Evolutionary conservation across 92 coral and sea anemone species (phyloP), one percentile per base, ranked within the genome.

Genomic region (Palythoa grandiflora): DNA sequence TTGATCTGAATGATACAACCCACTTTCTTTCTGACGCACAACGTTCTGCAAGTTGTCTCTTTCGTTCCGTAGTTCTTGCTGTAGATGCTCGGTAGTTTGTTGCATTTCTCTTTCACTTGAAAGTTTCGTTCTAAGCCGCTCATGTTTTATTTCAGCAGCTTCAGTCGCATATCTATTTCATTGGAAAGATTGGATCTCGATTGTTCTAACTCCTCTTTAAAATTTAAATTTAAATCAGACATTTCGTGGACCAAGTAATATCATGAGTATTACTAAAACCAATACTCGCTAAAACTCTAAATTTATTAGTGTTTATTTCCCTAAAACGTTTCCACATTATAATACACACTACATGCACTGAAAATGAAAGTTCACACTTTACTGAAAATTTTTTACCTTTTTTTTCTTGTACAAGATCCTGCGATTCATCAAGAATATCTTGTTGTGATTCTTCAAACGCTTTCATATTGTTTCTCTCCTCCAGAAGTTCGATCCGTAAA

Each of bases 351-450:
- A 28, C 28, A 28, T 28, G 28, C 28, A 28, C 20, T 61, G 6
- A n/a, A n/a, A 14, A 39, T 16, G 17, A 2, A 3, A 5, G 17
- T 16, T 10, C 1, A 14, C 9, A 51, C 21, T 4, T 15, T 0
- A 73, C 36, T 28, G 28, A 28, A 28, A 0, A 28, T 28, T 13
- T 79, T 17, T 17, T 57, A 79, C 72, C 84, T 54, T 79, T 39
- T 59, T 79, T 79, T 50, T 79, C 84, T n/a, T 57, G 72, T 47
- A 9, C 54, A 37, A 79, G 84, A 11, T 79, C 73, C 52, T 79
- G 84, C 38, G 84, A 79, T 38, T 37, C 84, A 40, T 79, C 71
- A 8, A 79, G 84, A 20, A 79, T 79, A 38, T 79, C 73, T n/a
- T 79, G 84, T 65, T 79, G 84, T 50, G 60, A 68, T 39, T 79